A percentile compares a stretch with the other conserved stretches of the same genome.
Conservation (phyloP, 30 jellyfish, hydroid and myxozoan genomes). For the Sanderia malayensis region DNA sequence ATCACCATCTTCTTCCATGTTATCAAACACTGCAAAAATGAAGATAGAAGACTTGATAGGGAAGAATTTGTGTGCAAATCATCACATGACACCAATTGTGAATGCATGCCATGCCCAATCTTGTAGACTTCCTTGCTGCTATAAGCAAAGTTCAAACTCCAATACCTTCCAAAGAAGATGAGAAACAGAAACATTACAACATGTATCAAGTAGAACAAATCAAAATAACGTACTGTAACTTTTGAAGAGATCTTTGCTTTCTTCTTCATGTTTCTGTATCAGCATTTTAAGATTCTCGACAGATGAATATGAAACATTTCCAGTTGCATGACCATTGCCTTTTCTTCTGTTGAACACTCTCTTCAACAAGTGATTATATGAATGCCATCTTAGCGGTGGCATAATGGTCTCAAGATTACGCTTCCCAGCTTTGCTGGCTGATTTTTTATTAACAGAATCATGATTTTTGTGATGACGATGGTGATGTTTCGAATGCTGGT, state of each 20-base stretch:
- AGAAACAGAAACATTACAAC: too few relatives aligned
- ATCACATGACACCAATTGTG: too few relatives aligned
- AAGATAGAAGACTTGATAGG: too few relatives aligned
- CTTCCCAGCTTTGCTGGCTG: conserved; percentile 13
- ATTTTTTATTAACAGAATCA: neutral
- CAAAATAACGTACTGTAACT: conserved; percentile 38
- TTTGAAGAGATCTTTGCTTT: conserved; percentile 29
- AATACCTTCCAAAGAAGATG: too few relatives aligned
- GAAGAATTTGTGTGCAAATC: too few relatives aligned
- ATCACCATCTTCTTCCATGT: conserved; percentile 28
- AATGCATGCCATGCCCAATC: too few relatives aligned
- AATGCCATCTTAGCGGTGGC: conserved; percentile 62
- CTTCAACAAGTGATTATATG: conserved; percentile 26
- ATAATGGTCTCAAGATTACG: conserved; percentile 4
- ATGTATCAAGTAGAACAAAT: too few relatives aligned
- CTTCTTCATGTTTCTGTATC: conserved; percentile 9
- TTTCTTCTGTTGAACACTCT: conserved; percentile 24
- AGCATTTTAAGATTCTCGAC: conserved; percentile 21
- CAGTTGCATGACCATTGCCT: neutral
- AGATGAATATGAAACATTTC: conserved; percentile 6
- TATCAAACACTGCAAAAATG: conserved; percentile 33
- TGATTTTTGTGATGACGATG: neutral
- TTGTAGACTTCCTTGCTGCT: too few relatives aligned
- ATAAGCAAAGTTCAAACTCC: too few relatives aligned
- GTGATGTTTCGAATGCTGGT: neutral